Evolutionary conservation across 2,797 vertebrate genomes (phyloP).

Genomic region (Phoeniculus purpureus): DNA sequence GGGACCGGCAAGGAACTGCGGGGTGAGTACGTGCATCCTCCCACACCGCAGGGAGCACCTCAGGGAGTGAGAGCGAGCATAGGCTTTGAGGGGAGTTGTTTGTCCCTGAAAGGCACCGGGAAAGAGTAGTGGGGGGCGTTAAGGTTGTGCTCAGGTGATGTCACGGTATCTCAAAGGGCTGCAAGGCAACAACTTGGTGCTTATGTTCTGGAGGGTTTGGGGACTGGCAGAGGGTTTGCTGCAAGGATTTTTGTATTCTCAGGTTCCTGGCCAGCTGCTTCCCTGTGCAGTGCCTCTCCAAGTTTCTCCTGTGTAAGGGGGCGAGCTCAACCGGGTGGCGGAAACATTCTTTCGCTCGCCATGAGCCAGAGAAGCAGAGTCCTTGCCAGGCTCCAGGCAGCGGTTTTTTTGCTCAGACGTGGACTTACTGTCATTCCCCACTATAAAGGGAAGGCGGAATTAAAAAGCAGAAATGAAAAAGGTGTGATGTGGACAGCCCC

Average conservation of each 20-base stretch:
- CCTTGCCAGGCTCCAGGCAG: background rate
- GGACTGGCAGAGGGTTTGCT: background rate
- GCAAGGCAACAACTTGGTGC: background rate
- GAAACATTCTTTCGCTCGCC: background rate
- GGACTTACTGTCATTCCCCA: background rate
- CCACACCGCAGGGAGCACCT: background rate
- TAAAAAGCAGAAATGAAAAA: background rate
- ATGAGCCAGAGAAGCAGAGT: background rate
- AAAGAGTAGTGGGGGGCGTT: background rate
- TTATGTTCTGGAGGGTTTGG: background rate
- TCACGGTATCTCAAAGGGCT: background rate
- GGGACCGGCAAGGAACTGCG: background rate
- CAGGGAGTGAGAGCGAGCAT: background rate
- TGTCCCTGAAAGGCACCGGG: background rate
- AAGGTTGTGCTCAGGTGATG: background rate
- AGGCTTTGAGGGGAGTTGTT: background rate
- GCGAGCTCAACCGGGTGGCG: background rate
- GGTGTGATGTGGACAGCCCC: background rate
- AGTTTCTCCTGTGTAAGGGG: background rate
- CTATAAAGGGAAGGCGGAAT: background rate
- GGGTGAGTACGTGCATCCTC: background rate
- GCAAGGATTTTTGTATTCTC: background rate
- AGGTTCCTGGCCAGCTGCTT: background rate
- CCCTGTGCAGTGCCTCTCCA: background rate
- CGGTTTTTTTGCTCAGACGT: rapidly evolving